Evolutionary conservation across 2,888 invertebrate genomes (phyloP), one percentile per base, ranked within the genome.

Genomic region (Eudasyphora cyanicolor): DNA sequence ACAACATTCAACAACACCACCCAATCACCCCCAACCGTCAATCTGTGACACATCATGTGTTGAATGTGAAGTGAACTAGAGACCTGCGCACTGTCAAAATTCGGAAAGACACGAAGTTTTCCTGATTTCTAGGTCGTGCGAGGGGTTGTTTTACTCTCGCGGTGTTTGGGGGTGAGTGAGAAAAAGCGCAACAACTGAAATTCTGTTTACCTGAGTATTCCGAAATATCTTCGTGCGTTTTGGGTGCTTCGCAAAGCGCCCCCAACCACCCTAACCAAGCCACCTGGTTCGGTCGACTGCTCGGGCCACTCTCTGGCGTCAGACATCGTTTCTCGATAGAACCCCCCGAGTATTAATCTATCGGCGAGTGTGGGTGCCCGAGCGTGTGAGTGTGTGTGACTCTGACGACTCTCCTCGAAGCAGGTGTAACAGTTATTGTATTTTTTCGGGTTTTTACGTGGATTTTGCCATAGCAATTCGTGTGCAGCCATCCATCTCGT

Each of bases 381-480:
- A 70, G 76, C 81, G 84, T 85, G 82, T 67, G 38, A 62, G 24
- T 57, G 10, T 57, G 75, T 76, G 67, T 51, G 8, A 35, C 35
- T 70, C 60, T 78, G n/a, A 54, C 19, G 75, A 80, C 67, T 87
- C 87, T 87, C 87, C 87, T 87, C 87, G 89, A 87, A 90, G 89
- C 91, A 90, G 90, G 90, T 90, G 90, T 89, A 91, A 90, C 89
- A 89, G 88, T 89, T 89, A 87, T 89, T 88, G 86, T 85, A 82
- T 87, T 82, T 79, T 84, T 79, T 27, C 54, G 62, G 2, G 27
- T 19, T 54, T 32, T 69, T 60, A 21, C 69, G 67, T 78, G 67
- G 45, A 60, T 60, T 21, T 64, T 51, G 19, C 60, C 54, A 54
- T n/a, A n/a, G n/a, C 21, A 19, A 10, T 75, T 51, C 38, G 73